These are phyloP conservation scores for Caranx ignobilis DNA, from an alignment of 2,113 vertebrate species.

Conservation along the genomic window DNA sequence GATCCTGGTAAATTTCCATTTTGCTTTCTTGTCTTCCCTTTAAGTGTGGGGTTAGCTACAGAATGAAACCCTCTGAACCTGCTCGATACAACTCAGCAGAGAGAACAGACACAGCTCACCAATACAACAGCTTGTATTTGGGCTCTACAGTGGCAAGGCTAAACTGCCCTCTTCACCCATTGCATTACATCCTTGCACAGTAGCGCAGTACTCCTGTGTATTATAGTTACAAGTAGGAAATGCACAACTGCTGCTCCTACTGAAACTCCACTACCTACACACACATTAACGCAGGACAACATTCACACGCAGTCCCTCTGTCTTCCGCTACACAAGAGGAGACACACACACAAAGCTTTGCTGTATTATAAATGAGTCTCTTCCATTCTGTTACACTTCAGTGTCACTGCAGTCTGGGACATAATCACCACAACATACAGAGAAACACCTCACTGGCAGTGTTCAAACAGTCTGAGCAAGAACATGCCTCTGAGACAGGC, in stretches of 20 bases:
- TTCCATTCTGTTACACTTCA: constrained; percentile 62
- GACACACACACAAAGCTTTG: not conserved
- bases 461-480: constrained; percentile 54
- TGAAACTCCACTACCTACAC: constrained; percentile 34
- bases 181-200: constrained; percentile 16
- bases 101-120: not conserved
- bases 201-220: constrained; percentile 7
- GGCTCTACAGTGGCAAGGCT: constrained; percentile 14
- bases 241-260: constrained; percentile 1
- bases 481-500: constrained; percentile 55
- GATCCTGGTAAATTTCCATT: constrained; percentile 34
- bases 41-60: not conserved
- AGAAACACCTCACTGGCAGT: constrained; percentile 53
- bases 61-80: not conserved
- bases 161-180: constrained; percentile 1
- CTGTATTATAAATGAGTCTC: constrained; percentile 69
- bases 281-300: constrained; percentile 30
- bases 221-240: constrained; percentile 19
- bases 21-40: constrained; percentile 1
- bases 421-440: constrained; percentile 59
- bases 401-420: constrained; percentile 54
- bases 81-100: constrained; percentile 4
- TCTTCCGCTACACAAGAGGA: not conserved
- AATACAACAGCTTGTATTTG: constrained; percentile 1
- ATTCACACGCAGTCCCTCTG: not conserved